These are phyloP conservation scores for Drosophila demipolita DNA, from an alignment of 2,888 invertebrate genomes.

Conservation along the genomic window DNA sequence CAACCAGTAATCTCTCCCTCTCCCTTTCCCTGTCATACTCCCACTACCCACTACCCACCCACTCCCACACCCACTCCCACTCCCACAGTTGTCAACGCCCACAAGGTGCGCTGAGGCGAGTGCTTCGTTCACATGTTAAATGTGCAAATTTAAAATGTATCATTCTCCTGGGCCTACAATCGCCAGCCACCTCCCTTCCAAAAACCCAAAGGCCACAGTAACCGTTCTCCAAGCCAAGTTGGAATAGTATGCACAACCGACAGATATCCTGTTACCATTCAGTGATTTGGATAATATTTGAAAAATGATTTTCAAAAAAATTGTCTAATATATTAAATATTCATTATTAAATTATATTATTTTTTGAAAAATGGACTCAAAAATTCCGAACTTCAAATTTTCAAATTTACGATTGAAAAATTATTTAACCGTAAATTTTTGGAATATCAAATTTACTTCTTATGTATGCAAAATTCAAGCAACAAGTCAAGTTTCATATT, in stretches of 20 bases:
- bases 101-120: constrained; percentile 30
- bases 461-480: too few relatives aligned
- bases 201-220: neutral
- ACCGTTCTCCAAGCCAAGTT: neutral
- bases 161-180: constrained; percentile 36
- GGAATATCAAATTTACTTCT: too few relatives aligned
- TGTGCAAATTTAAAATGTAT: constrained; percentile 69
- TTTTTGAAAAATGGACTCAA: rapidly evolving
- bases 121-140: constrained; percentile 52
- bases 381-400: neutral
- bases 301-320: neutral
- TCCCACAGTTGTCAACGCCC: constrained; percentile 45
- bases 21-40: neutral
- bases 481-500: too few relatives aligned
- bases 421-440: too few relatives aligned
- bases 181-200: constrained; percentile 21
- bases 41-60: neutral
- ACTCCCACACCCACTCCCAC: constrained; percentile 2
- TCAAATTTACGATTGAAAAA: neutral
- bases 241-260: too few relatives aligned
- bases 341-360: neutral
- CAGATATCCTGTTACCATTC: neutral
- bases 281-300: neutral
- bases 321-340: neutral
- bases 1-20: neutral